Evolutionary conservation across 2,888 invertebrate genomes (phyloP), one percentile per base, ranked within the genome.

Genomic region (Sphecodes monilicornis): DNA sequence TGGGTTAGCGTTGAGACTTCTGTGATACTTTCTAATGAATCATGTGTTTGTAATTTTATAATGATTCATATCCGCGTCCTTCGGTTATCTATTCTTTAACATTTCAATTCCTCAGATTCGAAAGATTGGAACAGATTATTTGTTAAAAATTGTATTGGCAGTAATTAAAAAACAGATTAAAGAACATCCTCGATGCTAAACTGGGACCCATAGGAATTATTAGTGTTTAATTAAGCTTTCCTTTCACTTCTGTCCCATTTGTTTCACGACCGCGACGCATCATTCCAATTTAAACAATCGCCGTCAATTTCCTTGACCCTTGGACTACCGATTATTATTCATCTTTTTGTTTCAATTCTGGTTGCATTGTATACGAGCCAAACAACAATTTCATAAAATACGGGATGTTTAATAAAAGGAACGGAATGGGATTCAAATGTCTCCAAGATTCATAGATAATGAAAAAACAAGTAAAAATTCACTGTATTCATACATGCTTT

Each of bases 221-320:
- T 60, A 5, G 46, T 16, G 16, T 29, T 60, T 60, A 60, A 29
- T 60, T 60, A 60, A 29, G 6, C 57, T 1, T 29, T 16, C 57
- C 57, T 60, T 60, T 60, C 57, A 60, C 57, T 60, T 60, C 29
- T 29, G 57, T 16, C 57, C 57, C 29, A 60, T 60, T 60, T 60
- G 29, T 60, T 60, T 26, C 26, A 16, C 57, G 16, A 29, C 57
- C 57, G 29, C 57, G 29, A 60, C 57, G 57, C 57, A 60, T 29
- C 29, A 60, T 26, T 60, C 29, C 57, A 29, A 13, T 26, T 60
- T 60, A 16, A 60, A 60, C 26, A 29, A 60, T 26, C 26, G 26
- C 29, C 57, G 16, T 13, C 29, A 16, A 26, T 29, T 1, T 29
- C 57, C 57, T 60, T 29, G 26, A 60, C 26, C 57, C 57, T n/a